phyloP scores from a whole-genome alignment of 2,113 vertebrate genomes.

The Oncorhynchus nerka region DNA sequence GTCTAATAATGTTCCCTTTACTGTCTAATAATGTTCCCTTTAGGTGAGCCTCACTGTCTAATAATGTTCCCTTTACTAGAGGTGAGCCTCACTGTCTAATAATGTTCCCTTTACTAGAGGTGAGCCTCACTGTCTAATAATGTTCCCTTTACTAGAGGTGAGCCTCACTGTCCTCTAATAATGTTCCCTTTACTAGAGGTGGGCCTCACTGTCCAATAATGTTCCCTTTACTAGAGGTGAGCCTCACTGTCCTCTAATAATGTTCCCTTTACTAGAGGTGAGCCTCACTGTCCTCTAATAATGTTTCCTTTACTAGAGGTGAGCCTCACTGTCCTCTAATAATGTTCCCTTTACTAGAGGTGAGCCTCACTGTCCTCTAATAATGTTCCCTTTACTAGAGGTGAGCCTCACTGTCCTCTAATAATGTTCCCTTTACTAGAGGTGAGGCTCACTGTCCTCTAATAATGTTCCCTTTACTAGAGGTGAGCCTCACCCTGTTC shows the following conservation, averaged over 20 bases:
- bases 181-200: too few relatives aligned
- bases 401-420: too few relatives aligned
- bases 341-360: conserved; percentile 28
- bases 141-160: conserved; percentile 30
- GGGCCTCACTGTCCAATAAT: conserved; percentile 33
- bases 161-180: conserved; percentile 39
- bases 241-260: conserved; percentile 35
- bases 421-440: too few relatives aligned
- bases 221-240: too few relatives aligned
- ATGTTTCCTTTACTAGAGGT: too few relatives aligned
- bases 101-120: conserved; percentile 92
- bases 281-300: conserved; percentile 39
- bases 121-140: conserved; percentile 41
- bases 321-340: conserved; percentile 34
- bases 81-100: conserved; percentile 60
- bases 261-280: too few relatives aligned
- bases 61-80: conserved; percentile 88
- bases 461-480: too few relatives aligned
- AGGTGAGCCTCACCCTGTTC: too few relatives aligned
- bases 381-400: too few relatives aligned
- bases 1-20: conserved; percentile 80
- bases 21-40: too few relatives aligned
- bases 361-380: too few relatives aligned
- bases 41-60: conserved; percentile 70
- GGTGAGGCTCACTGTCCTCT: too few relatives aligned